phyloP scores from a whole-genome alignment of 2,888 invertebrate species.

The Frankliniella intonsa region DNA sequence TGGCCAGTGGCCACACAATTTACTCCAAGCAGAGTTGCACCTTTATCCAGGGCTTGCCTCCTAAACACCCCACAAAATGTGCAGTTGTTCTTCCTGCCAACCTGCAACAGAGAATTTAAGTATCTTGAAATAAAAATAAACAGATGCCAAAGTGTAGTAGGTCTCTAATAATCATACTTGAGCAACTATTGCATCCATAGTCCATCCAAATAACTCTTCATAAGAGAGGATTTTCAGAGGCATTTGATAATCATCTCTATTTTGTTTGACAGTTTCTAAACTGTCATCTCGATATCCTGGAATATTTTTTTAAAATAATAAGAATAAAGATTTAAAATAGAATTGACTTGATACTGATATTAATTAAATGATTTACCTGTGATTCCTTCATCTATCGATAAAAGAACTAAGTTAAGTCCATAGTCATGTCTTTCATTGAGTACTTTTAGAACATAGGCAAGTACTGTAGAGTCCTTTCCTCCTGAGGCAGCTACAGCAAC shows the following conservation, averaged over 20 bases:
- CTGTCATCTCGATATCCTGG: slow-evolving; percentile 89
- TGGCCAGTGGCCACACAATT: slow-evolving; percentile 95
- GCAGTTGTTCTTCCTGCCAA: slow-evolving; percentile 90
- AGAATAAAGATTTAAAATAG: slow-evolving; percentile 18
- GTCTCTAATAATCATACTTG: slow-evolving; percentile 52
- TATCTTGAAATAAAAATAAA: neutral
- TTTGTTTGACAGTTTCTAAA: slow-evolving; percentile 91
- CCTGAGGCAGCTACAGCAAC: slow-evolving; percentile 93
- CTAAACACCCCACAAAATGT: slow-evolving; percentile 95
- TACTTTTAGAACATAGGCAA: slow-evolving; percentile 87
- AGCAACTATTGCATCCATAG: slow-evolving; percentile 96
- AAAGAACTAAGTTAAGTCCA: slow-evolving; percentile 78
- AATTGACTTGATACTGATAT: neutral
- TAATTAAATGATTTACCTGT: slow-evolving; percentile 55
- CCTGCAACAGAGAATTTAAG: slow-evolving; percentile 43
- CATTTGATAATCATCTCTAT: slow-evolving; percentile 88
- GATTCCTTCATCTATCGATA: slow-evolving; percentile 98
- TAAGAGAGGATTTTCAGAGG: slow-evolving; percentile 93
- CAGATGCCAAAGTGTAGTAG: neutral
- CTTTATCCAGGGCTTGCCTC: slow-evolving; percentile 92
- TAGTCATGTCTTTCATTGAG: slow-evolving; percentile 88
- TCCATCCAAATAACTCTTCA: slow-evolving; percentile 98
- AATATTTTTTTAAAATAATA: slow-evolving; percentile 8
- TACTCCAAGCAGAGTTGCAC: slow-evolving; percentile 80
- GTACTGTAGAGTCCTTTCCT: slow-evolving; percentile 95